phyloP scores from a whole-genome alignment of 2,113 vertebrate genomes.

The Picathartes gymnocephalus region DNA sequence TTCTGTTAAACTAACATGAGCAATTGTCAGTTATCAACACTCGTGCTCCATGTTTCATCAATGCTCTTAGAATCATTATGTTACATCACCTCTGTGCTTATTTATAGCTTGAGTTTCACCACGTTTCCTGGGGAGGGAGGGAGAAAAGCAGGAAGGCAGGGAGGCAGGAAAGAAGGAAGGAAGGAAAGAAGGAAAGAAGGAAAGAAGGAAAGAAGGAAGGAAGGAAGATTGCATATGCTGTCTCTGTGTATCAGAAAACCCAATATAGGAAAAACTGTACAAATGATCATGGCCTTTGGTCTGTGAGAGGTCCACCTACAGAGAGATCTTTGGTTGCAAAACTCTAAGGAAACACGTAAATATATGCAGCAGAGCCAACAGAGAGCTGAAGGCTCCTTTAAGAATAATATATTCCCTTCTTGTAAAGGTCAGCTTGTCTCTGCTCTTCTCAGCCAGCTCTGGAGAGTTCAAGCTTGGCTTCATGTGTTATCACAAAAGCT shows the following conservation, averaged over 20 bases:
- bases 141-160: not conserved
- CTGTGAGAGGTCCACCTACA: not conserved
- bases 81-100: not conserved
- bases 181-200: accelerated
- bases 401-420: not conserved
- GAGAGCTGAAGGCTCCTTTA: not conserved
- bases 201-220: not conserved
- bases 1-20: slow-evolving; percentile 18
- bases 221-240: not conserved
- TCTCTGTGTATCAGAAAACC: not conserved
- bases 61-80: not conserved
- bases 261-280: not conserved
- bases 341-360: not conserved
- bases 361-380: not conserved
- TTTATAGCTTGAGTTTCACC: not conserved
- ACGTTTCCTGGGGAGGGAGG: not conserved
- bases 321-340: not conserved
- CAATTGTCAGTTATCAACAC: not conserved
- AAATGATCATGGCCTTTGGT: not conserved
- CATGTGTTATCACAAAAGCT: not conserved
- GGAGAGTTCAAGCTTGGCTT: not conserved
- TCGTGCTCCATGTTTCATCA: not conserved
- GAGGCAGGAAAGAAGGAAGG: accelerated
- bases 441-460: not conserved
- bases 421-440: not conserved